These are phyloP conservation scores for Babylonia areolata DNA, from an alignment of 1,140 invertebrate genomes.

Conservation along the genomic window DNA sequence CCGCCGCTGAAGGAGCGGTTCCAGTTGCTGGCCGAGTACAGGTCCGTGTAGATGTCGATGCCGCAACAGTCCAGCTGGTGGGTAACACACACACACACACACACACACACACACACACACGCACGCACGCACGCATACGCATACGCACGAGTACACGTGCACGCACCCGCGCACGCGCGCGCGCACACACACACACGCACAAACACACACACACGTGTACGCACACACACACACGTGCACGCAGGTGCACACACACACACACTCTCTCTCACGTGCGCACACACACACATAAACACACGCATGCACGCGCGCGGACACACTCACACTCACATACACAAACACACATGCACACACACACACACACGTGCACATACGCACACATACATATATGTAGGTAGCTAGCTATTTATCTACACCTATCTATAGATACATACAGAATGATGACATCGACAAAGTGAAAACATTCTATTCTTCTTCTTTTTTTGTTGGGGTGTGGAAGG, in stretches of 20 bases:
- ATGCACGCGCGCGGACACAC: neutral
- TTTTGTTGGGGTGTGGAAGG: too few species aligned
- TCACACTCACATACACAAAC: neutral
- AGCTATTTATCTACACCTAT: too few species aligned
- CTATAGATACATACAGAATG: too few species aligned
- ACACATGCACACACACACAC: neutral
- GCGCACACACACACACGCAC: conserved; percentile 4
- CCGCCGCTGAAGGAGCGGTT: neutral
- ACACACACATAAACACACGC: neutral
- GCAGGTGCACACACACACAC: neutral
- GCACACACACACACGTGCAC: neutral
- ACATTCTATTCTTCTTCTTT: too few species aligned
- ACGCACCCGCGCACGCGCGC: neutral
- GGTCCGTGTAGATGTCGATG: conserved; percentile 46
- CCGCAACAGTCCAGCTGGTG: conserved; percentile 51
- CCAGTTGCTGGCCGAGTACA: conserved; percentile 49
- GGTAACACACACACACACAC: neutral
- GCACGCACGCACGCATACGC: neutral
- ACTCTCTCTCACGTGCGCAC: neutral
- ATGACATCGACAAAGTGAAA: too few species aligned
- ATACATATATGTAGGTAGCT: neutral
- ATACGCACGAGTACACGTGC: neutral
- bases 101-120: neutral
- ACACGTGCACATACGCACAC: neutral
- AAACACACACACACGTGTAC: conserved; percentile 7